phyloP scores from a whole-genome alignment of 2,888 invertebrate genomes.

The Caenorhabditis sp. region DNA sequence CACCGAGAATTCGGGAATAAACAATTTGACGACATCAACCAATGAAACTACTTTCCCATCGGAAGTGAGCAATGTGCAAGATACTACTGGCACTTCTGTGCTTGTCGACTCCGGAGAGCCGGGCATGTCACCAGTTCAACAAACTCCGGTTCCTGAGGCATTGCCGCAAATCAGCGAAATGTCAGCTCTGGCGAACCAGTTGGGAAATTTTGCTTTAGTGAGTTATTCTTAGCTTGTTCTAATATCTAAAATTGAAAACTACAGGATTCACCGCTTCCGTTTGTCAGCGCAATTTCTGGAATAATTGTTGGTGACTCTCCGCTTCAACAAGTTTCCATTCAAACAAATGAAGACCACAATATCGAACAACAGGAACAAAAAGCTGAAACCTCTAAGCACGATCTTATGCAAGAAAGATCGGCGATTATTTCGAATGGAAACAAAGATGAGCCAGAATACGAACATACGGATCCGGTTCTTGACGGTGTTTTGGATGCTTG shows the following conservation, averaged over 20 bases:
- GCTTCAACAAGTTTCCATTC: neutral
- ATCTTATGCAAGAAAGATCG: constrained; percentile 35
- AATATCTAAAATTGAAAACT: neutral
- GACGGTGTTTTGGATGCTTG: constrained; percentile 31
- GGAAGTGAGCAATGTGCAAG: neutral
- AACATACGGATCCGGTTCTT: constrained; percentile 25
- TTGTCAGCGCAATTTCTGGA: neutral
- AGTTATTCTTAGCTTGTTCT: neutral
- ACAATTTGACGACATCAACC: no score
- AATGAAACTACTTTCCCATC: no score
- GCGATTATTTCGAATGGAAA: constrained; percentile 22
- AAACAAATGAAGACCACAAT: neutral
- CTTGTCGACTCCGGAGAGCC: neutral
- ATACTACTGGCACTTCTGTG: neutral
- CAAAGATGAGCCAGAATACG: constrained; percentile 14
- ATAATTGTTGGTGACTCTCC: neutral
- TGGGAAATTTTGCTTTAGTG: neutral
- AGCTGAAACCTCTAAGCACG: constrained; percentile 16
- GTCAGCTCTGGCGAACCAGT: neutral
- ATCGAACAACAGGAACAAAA: no score
- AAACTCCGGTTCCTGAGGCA: neutral
- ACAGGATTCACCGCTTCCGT: neutral
- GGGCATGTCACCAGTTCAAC: neutral
- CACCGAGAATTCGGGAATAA: no score
- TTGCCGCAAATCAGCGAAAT: neutral